Evolutionary conservation across 2,797 vertebrate species (phyloP).

Genomic region (Pyrocephalus nanus): DNA sequence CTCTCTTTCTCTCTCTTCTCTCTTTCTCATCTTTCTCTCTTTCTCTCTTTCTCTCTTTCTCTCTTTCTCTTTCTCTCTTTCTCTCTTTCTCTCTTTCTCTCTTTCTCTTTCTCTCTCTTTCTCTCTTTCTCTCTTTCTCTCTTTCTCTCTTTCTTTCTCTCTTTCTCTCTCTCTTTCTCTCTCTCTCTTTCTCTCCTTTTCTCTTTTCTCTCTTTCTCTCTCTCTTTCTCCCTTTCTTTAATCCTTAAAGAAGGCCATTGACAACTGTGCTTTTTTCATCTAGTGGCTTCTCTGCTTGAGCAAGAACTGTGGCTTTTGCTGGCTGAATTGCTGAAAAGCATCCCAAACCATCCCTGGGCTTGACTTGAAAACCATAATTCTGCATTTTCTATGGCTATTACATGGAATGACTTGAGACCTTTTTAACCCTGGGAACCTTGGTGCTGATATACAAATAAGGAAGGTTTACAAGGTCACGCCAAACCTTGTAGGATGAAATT

Average conservation of each 20-base stretch:
- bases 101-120: neutral
- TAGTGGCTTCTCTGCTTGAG: slow-evolving; percentile 63
- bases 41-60: neutral
- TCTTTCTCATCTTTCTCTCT: neutral
- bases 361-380: neutral
- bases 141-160: too few species aligned
- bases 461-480: neutral
- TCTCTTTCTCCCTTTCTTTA: neutral
- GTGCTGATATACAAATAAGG: neutral
- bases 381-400: slow-evolving; percentile 18
- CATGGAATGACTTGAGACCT: neutral
- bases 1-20: neutral
- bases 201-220: too few species aligned
- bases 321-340: slow-evolving; percentile 42
- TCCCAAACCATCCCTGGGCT: slow-evolving; percentile 8
- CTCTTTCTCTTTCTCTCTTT: neutral
- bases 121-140: too few species aligned
- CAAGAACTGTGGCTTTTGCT: slow-evolving; percentile 60
- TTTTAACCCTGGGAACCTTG: neutral
- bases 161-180: too few species aligned
- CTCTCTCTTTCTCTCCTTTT: too few species aligned
- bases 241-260: neutral
- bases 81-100: neutral
- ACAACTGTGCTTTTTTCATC: slow-evolving; percentile 19
- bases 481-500: neutral